Evolutionary conservation across 2,113 vertebrate species (phyloP).

Genomic region (Narcine bancroftii): DNA sequence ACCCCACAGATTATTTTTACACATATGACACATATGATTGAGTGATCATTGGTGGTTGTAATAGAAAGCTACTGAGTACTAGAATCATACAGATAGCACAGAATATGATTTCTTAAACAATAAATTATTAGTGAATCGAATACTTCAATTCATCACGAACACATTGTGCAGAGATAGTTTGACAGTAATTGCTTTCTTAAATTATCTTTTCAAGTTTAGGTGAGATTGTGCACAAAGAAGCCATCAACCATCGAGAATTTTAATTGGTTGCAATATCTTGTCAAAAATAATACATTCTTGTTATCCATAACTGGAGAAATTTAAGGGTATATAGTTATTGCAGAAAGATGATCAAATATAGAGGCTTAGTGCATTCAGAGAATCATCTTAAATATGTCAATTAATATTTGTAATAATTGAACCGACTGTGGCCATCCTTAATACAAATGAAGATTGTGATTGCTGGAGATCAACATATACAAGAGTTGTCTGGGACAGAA

Average conservation of each 20-base stretch:
- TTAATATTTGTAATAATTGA: too few species aligned
- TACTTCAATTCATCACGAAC: not conserved
- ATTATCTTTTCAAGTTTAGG: slow-evolving; percentile 26
- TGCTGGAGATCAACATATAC: too few species aligned
- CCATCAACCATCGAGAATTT: not conserved
- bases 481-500: too few species aligned
- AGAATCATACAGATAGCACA: not conserved
- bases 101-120: not conserved
- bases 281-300: not conserved
- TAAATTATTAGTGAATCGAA: slow-evolving; percentile 21
- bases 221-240: not conserved
- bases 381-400: too few species aligned
- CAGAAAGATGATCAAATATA: not conserved
- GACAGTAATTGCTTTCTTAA: slow-evolving; percentile 28
- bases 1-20: too few species aligned
- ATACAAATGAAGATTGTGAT: too few species aligned
- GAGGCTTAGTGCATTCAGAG: not conserved
- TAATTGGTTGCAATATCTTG: slow-evolving; percentile 8
- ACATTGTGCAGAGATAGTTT: not conserved
- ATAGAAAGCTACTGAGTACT: not conserved
- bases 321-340: not conserved
- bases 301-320: not conserved
- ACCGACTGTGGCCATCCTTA: too few species aligned
- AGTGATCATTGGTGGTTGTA: not conserved
- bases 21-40: too few species aligned